Base-by-base conservation (phyloP, 2,113 vertebrate genomes). In the Alligator sinensis region DNA sequence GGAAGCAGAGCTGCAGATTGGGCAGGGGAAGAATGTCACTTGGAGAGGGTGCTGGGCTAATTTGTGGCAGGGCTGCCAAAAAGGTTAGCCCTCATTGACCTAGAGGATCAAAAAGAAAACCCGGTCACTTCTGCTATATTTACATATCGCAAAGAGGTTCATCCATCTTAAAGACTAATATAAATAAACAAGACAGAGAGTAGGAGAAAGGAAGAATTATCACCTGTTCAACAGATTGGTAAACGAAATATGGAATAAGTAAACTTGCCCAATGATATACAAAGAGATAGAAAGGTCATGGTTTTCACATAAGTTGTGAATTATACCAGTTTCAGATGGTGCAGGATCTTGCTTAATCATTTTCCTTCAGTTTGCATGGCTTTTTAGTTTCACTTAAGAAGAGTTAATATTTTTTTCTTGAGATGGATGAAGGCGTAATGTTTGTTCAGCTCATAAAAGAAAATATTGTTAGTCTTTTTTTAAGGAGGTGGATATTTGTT, bases 191-290 rank as follows among this genome's bases (percentile, higher is more conserved):
- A 47, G 47, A 47, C 47, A 47, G 47, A 38, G 38, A 47, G 47
- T 47, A 47, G 47, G 8, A 81, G 54, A 15, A 76, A 24, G 63
- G 54, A 77, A 64, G 54, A 89, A 30, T 24, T 90, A 8, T n/a
- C 57, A 47, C 9, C 47, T 47, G 47, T 47, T 47, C 47, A 47
- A 47, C 47, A 47, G 47, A 47, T 47, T 47, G 7, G 9, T 47
- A 47, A 47, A 47, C 7, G 47, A 47, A 47, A 47, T 47, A 47
- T 47, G 47, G 47, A 47, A 47, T 47, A 47, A 47, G 47, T 47
- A 47, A 47, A 47, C 7, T 9, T 64, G 3, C 9, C 72, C 62
- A 61, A 38, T 68, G 34, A 19, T 3, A 22, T 0, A 0, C n/a
- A 77, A 47, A 47, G 28, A 74, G 25, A 11, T 68, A 21, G 25